Base-by-base conservation (phyloP, 2,797 vertebrate species). In the Melanotaenia maccullochi region DNA sequence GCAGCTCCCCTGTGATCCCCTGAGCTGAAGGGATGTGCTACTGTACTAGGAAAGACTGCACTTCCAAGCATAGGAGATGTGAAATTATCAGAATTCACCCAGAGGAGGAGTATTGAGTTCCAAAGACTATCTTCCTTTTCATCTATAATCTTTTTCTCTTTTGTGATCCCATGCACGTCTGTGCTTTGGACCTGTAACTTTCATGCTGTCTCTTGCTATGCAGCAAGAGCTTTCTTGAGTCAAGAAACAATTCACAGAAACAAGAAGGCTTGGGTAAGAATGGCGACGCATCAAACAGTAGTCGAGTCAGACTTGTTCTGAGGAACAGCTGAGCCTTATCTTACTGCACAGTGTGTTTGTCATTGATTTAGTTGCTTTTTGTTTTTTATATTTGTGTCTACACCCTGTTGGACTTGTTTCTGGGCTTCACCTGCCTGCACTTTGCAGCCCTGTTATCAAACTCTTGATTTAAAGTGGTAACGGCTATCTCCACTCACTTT, bases 251-350 rank as follows among this genome's bases (percentile, higher is more conserved):
- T 49, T 63, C 12, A 56, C 54, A 64, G 57, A 79, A 47, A 52
- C n/a, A 9, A 32, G 36, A 54, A 59, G 9, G 66, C 60, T 14
- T 24, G 49, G 33, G 38, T 33, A 49, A 58, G 55, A 38, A 54
- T 9, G 22, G 18, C 36, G 22, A 11, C 33, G 61, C 42, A 56
- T 54, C 18, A 59, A 28, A 76, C 52, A 52, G 63, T 32, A 7
- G 24, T 9, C 36, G 7, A 35, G 49, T 60, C 47, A 65, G 40
- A 57, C 58, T 58, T 40, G 5, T 73, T 65, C 24, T 57, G 63
- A 65, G 51, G 32, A 81, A 78, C 65, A 38, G 60, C 67, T 42
- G 87, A 89, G 89, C 85, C 90, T 86, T 79, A 80, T 78, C 61
- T 68, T 35, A 16, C 76, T 67, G 24, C 54, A 65, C 58, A 64